Evolutionary conservation across 2,888 invertebrate species (phyloP), one percentile per base, ranked within the genome.

Genomic region (Arrhopalites spinosus): DNA sequence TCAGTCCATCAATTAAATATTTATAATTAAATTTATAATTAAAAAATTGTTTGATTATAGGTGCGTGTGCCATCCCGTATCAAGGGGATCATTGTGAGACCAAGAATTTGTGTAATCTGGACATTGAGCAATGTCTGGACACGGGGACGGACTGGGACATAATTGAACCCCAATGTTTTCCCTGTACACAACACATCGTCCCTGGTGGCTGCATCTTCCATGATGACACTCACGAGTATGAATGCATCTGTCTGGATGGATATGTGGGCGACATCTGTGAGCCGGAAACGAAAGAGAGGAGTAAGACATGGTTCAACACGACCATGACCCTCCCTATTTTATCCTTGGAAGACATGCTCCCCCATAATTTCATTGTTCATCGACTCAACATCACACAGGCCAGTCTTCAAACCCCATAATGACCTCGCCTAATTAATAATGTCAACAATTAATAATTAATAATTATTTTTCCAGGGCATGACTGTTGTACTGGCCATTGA

Each of bases 351-450:
- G 36, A 29, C 13, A 71, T 71, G 61, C 15, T 2, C 29, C 71
- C 71, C 1, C 71, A 71, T 43, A 61, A 71, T 27, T 71, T 71
- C 25, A 59, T 71, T 36, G 71, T 71, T 0, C 71, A 71, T 30
- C 36, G 36, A 11, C 3, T 36, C 36, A 36, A 36, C 36, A 7
- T 36, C 11, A 7, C 36, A 36, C 3, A 36, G 36, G 36, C 11
- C n/a, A n/a, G n/a, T n/a, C n/a, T n/a, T n/a, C n/a, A n/a, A n/a
- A n/a, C n/a, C n/a, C n/a, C n/a, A n/a, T n/a, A n/a, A n/a, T n/a
- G n/a, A n/a, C n/a, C n/a, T n/a, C n/a, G n/a, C n/a, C n/a, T n/a
- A n/a, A n/a, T n/a, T n/a, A n/a, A n/a, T n/a, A n/a, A n/a, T n/a
- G n/a, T n/a, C n/a, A n/a, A n/a, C n/a, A n/a, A n/a, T n/a, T n/a